Evolutionary conservation across 2,113 vertebrate genomes (phyloP).

Genomic region (Cairina moschata): DNA sequence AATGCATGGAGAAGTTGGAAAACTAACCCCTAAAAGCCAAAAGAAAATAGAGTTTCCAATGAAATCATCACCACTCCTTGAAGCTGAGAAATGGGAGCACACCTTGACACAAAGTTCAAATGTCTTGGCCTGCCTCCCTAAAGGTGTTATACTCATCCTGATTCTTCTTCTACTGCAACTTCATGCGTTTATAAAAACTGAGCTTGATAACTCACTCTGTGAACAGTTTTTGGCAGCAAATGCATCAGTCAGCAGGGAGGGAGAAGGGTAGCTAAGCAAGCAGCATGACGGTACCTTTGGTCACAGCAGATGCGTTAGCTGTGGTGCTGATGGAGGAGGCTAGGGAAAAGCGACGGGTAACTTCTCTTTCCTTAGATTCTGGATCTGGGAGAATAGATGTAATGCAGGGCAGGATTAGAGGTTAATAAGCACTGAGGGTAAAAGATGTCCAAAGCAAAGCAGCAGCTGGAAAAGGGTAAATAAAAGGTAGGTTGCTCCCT

Average conservation of each 20-base stretch:
- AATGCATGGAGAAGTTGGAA: not conserved
- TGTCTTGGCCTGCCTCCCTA: not conserved
- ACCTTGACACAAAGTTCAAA: not conserved
- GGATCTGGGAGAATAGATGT: conserved; percentile 78
- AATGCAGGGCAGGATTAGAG: conserved; percentile 68
- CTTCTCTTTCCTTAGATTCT: conserved; percentile 83
- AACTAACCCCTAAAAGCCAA: not conserved
- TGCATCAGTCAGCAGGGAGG: not conserved
- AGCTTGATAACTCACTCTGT: not conserved
- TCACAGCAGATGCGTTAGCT: conserved; percentile 78
- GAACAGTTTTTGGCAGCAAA: not conserved
- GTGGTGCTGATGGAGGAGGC: conserved; percentile 86
- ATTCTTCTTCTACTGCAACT: not conserved
- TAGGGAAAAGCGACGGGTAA: conserved; percentile 89
- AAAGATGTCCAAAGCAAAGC: conserved; percentile 54
- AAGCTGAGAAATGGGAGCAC: not conserved
- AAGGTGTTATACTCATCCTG: not conserved
- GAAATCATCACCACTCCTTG: not conserved
- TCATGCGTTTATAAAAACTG: not conserved
- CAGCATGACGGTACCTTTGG: conserved; percentile 85
- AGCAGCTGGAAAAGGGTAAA: conserved; percentile 1
- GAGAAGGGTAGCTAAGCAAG: conserved; percentile 25
- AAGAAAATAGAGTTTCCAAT: not conserved
- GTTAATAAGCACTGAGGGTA: conserved; percentile 41
- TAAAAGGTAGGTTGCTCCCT: not conserved